phyloP scores from a whole-genome alignment of 1,140 invertebrate genomes.

The Ceratosolen solmsi region DNA sequence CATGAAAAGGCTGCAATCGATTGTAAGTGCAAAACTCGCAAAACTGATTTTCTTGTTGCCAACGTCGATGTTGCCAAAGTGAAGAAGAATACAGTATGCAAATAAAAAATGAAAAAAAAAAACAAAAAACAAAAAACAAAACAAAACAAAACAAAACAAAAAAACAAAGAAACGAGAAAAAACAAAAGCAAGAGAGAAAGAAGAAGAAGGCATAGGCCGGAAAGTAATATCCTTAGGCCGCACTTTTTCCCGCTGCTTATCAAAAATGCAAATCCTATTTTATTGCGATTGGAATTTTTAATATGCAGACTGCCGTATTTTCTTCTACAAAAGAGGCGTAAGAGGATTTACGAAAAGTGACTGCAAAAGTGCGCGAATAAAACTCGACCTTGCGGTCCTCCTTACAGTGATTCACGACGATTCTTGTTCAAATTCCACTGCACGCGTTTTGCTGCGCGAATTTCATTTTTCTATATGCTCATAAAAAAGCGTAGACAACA shows the following conservation, averaged over 20 bases:
- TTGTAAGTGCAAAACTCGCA: neutral
- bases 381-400: neutral
- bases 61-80: neutral
- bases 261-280: slow-evolving; percentile 72
- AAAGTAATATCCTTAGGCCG: slow-evolving; percentile 63
- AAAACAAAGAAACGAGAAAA: neutral
- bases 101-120: too few species aligned
- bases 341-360: slow-evolving; percentile 48
- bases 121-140: too few species aligned
- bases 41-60: neutral
- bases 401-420: neutral
- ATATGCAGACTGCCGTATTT: slow-evolving; percentile 55
- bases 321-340: slow-evolving; percentile 13
- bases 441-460: too few species aligned
- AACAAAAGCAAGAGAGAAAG: neutral
- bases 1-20: neutral
- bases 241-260: slow-evolving; percentile 68
- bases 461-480: too few species aligned
- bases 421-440: neutral
- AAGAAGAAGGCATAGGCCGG: slow-evolving; percentile 47
- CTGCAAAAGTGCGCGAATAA: neutral
- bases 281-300: slow-evolving; percentile 72
- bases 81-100: neutral
- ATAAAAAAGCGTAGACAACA: neutral
- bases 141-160: too few species aligned